Evolutionary conservation across 2,797 vertebrate genomes (phyloP), one percentile per base, ranked within the genome.

Genomic region (Pteronotus mesoamericanus): DNA sequence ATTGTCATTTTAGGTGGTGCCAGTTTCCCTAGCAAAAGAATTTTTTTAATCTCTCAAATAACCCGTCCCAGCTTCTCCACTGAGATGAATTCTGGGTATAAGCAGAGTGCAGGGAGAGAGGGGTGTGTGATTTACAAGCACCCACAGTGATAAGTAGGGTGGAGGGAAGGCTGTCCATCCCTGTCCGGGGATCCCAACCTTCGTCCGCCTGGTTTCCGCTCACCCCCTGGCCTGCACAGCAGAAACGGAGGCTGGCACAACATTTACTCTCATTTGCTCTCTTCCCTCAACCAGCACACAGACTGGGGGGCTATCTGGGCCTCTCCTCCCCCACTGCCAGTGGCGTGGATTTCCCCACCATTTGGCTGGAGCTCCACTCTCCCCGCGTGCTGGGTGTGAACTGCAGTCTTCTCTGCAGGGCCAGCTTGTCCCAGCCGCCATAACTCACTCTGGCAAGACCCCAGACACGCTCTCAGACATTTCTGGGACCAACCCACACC

Each of bases 11-110:
- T 64, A 69, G 68, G 77, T 55, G 19, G 5, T 80, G 4, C 82
- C 86, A 59, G 12, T 92, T 85, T 83, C 34, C 48, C 22, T 77
- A 89, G 24, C 92, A 90, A 71, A 29, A 75, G 26, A 93, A 51
- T 53, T 53, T 6, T 53, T 39, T 87, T 82, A 3, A 42, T 59
- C 55, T 72, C 51, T 91, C 66, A 88, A 37, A 69, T 77, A 77
- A 61, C 18, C 14, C 90, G 16, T 80, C 71, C 9, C 19, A 26
- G 37, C 26, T 66, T 82, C 68, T 94, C 48, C 18, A 59, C 34
- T 32, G 53, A 90, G 55, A 86, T 69, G 57, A 59, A 66, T 44
- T 86, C 32, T 59, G 44, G 42, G 34, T 53, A 32, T 21, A 37
- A 78, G 18, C 12, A 78, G 74, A 72, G 18, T 2, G 3, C 3